Conservation (phyloP, 1,140 invertebrate genomes). For the Carcinoscorpius rotundicauda region DNA sequence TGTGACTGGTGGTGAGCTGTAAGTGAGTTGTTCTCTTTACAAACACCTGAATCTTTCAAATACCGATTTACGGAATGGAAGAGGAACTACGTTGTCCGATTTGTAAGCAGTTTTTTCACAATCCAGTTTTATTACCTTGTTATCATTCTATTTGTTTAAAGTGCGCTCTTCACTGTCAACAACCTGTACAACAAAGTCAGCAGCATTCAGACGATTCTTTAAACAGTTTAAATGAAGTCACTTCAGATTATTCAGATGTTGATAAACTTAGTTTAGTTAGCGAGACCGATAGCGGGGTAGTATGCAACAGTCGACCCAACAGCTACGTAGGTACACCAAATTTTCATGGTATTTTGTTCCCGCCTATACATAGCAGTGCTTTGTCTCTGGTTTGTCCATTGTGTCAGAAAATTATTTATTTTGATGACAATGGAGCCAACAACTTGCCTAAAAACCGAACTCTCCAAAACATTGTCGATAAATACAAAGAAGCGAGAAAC, state of each 20-base stretch:
- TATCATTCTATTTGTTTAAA: slow-evolving; percentile 82
- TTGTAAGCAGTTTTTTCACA: slow-evolving; percentile 82
- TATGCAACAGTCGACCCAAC: slow-evolving; percentile 69
- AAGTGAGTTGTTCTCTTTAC: no score
- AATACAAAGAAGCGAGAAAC: slow-evolving; percentile 59
- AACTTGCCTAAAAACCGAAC: slow-evolving; percentile 82
- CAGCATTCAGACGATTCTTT: slow-evolving; percentile 25
- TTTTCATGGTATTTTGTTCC: slow-evolving; percentile 34
- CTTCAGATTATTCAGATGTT: slow-evolving; percentile 44
- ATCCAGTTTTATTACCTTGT: slow-evolving; percentile 85
- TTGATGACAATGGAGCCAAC: slow-evolving; percentile 85
- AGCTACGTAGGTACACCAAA: slow-evolving; percentile 82
- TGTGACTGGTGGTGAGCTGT: no score
- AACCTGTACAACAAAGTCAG: slow-evolving; percentile 39
- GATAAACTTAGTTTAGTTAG: slow-evolving; percentile 94
- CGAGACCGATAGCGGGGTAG: slow-evolving; percentile 93
- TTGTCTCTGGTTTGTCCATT: slow-evolving; percentile 65
- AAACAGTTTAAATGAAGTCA: slow-evolving; percentile 27
- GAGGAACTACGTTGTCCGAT: slow-evolving; percentile 86
- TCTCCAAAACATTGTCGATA: slow-evolving; percentile 86
- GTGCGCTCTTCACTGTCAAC: slow-evolving; percentile 71
- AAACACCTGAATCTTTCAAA: no score
- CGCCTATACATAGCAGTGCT: slow-evolving; percentile 42
- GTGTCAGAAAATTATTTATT: slow-evolving; percentile 78
- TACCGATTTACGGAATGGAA: slow-evolving; percentile 51